phyloP scores from a whole-genome alignment of 2,113 vertebrate genomes.

The Passer domesticus region DNA sequence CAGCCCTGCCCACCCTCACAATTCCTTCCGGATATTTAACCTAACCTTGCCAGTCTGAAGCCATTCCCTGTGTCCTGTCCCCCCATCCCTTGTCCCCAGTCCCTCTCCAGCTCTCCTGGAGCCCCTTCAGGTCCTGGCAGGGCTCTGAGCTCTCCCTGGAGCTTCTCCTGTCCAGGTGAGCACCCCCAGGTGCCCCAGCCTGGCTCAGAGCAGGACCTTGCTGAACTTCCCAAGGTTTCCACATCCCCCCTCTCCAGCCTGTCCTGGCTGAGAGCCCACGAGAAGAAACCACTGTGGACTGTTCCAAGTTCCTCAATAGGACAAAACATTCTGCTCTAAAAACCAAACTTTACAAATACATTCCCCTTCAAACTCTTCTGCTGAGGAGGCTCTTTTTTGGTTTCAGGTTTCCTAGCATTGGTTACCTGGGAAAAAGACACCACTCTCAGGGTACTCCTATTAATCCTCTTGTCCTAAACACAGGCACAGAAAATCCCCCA shows the following conservation, averaged over 20 bases:
- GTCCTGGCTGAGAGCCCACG: not conserved
- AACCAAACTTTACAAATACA: not conserved
- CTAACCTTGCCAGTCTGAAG: too few relatives aligned
- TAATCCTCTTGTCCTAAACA: not conserved
- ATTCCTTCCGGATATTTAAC: rapidly evolving
- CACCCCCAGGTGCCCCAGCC: not conserved
- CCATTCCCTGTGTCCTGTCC: not conserved
- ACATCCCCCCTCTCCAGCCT: not conserved
- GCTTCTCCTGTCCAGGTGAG: not conserved
- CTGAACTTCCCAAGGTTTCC: not conserved
- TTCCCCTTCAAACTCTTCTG: not conserved
- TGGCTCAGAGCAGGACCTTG: not conserved
- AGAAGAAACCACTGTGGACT: not conserved
- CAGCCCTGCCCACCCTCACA: rapidly evolving
- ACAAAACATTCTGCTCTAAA: not conserved
- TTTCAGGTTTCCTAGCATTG: not conserved
- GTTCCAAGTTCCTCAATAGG: not conserved
- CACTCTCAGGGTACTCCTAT: not conserved
- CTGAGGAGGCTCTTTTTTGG: rapidly evolving
- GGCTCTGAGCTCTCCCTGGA: not conserved
- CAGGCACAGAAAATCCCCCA: not conserved
- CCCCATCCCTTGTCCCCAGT: not conserved
- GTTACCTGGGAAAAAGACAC: not conserved
- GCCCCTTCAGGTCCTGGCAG: not conserved
- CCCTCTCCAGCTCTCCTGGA: not conserved